These are phyloP conservation scores for Clavelina lepadiformis DNA, from an alignment of 23 tunicate species.

Conservation along the genomic window DNA sequence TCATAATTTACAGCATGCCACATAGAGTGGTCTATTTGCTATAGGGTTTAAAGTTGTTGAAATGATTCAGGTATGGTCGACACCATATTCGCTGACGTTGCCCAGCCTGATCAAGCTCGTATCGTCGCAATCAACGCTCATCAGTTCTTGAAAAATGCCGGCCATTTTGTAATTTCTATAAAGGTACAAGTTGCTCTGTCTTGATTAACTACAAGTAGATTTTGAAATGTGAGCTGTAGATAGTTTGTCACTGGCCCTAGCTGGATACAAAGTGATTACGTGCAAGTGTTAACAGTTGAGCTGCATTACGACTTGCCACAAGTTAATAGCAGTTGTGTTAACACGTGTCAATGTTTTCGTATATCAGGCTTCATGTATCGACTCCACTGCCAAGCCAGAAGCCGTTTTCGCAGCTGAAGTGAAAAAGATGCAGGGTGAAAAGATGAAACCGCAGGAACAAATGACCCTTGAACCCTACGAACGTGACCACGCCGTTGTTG, in stretches of 20 bases:
- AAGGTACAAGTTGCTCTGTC: slow-evolving; percentile 43
- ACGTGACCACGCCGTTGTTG: slow-evolving; percentile 97
- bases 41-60: background rate
- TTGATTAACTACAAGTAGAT: background rate
- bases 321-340: too few species aligned
- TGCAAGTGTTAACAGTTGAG: too few species aligned
- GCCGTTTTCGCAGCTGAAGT: slow-evolving; percentile 95
- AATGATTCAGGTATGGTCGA: slow-evolving; percentile 82
- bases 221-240: too few species aligned
- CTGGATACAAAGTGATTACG: too few species aligned
- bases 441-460: slow-evolving; percentile 97
- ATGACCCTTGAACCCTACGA: slow-evolving; percentile 97
- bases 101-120: slow-evolving; percentile 97
- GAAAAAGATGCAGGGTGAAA: slow-evolving; percentile 86
- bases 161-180: slow-evolving; percentile 89
- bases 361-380: slow-evolving; percentile 99
- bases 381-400: slow-evolving; percentile 98
- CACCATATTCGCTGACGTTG: slow-evolving; percentile 97
- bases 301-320: too few species aligned
- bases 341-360: too few species aligned
- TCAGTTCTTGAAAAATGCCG: slow-evolving; percentile 81
- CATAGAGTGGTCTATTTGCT: background rate
- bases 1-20: too few species aligned
- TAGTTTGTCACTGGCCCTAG: too few species aligned
- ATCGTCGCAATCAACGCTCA: slow-evolving; percentile 95